Conservation (phyloP, 2,888 invertebrate species). For the Tachina grossa region DNA sequence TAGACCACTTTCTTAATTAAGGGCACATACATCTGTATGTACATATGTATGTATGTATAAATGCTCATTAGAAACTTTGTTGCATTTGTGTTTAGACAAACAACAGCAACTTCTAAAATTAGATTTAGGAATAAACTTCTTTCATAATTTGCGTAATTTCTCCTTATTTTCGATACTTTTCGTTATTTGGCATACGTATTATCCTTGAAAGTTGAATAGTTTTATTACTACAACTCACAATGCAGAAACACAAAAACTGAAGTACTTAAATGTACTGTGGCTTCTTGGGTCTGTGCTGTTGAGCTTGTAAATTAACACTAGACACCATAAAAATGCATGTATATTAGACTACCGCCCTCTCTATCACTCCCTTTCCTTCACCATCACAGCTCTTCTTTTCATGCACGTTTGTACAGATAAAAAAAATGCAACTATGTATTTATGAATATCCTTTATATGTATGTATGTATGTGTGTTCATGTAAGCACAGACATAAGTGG, state of each 20-base stretch:
- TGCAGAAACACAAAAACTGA: slow-evolving; percentile 41
- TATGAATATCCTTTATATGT: slow-evolving; percentile 9
- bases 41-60: not conserved
- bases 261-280: not conserved
- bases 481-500: slow-evolving; percentile 36
- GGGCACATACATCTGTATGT: no score
- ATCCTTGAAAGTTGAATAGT: slow-evolving; percentile 26
- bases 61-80: slow-evolving; percentile 12
- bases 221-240: slow-evolving; percentile 46
- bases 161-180: not conserved
- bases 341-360: not conserved
- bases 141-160: slow-evolving; percentile 15
- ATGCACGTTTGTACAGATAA: no score
- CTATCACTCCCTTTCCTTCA: not conserved
- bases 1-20: no score
- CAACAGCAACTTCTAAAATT: not conserved
- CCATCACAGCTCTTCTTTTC: not conserved
- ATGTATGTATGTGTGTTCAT: not conserved
- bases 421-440: slow-evolving; percentile 15
- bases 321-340: slow-evolving; percentile 45
- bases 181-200: slow-evolving; percentile 28
- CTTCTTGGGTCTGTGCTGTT: slow-evolving; percentile 10
- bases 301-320: slow-evolving; percentile 53
- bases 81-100: not conserved
- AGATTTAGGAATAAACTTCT: not conserved